Percentiles rank a stretch among this genome's conserved stretches.
phyloP scores from a whole-genome alignment of 2,113 vertebrate species.

The Ameiurus melas region DNA sequence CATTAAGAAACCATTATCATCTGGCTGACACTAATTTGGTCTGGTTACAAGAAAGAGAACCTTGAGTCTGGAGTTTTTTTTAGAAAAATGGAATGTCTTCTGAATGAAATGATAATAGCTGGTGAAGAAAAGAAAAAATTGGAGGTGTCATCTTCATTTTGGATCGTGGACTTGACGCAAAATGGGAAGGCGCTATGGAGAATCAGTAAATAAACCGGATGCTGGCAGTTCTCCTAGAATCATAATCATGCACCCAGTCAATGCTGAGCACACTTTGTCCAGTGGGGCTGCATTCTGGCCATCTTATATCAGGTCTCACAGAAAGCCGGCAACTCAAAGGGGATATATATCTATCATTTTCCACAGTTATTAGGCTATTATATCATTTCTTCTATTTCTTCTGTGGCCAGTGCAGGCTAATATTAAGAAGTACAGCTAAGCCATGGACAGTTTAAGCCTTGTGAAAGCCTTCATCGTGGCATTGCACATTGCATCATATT shows the following conservation, averaged over 20 bases:
- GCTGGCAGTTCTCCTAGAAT: constrained; percentile 51
- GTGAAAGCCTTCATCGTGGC: constrained; percentile 14
- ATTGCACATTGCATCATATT: constrained; percentile 36
- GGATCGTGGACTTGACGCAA: constrained; percentile 44
- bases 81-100: constrained; percentile 35
- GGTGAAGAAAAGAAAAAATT: constrained; percentile 44
- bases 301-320: constrained; percentile 43
- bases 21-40: constrained; percentile 37
- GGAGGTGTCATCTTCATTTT: constrained; percentile 53
- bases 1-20: constrained; percentile 48
- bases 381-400: constrained; percentile 39
- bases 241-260: constrained; percentile 45
- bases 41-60: constrained; percentile 22
- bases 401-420: not conserved
- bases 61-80: constrained; percentile 22
- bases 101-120: constrained; percentile 53
- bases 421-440: not conserved
- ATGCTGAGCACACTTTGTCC: constrained; percentile 26
- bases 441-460: constrained; percentile 17
- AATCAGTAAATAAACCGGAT: constrained; percentile 56
- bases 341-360: constrained; percentile 42
- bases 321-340: constrained; percentile 41
- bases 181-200: constrained; percentile 44
- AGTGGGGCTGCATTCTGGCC: constrained; percentile 40
- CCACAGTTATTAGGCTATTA: constrained; percentile 41